Conservation (phyloP, 2,797 vertebrate genomes). For the Lagorchestes hirsutus region DNA sequence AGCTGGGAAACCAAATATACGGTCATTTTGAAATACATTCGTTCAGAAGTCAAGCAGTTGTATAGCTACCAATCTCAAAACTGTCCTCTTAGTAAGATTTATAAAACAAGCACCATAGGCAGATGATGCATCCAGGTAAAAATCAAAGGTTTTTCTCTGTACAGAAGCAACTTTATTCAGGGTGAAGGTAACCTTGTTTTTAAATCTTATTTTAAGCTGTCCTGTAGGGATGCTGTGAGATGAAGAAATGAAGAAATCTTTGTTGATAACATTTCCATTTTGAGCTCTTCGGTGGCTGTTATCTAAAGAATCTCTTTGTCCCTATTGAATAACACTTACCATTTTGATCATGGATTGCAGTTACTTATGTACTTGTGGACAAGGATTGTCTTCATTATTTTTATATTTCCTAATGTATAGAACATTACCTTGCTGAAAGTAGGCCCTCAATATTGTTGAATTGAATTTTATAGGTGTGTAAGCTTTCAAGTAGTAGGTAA, state of each 20-base stretch:
- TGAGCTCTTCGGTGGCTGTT: background rate
- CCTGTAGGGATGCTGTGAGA: background rate
- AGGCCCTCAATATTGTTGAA: background rate
- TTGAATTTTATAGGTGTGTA: background rate
- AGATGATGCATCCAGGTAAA: background rate
- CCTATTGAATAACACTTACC: background rate
- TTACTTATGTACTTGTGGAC: background rate
- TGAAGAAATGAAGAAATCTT: background rate
- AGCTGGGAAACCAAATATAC: background rate
- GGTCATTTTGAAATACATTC: background rate
- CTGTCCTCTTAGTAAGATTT: background rate
- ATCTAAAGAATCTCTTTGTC: background rate
- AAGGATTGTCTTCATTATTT: background rate
- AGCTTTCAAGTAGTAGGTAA: background rate
- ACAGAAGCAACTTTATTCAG: background rate
- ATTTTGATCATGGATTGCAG: background rate
- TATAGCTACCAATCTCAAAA: background rate
- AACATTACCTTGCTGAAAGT: background rate
- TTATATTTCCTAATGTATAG: background rate
- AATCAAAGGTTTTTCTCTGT: background rate
- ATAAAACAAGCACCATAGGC: background rate
- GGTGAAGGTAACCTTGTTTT: background rate
- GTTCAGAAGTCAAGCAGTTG: background rate
- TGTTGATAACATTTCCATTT: background rate
- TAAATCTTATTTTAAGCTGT: background rate